Evolutionary conservation across 2,797 vertebrate species (phyloP).

Genomic region (Anabas testudineus): DNA sequence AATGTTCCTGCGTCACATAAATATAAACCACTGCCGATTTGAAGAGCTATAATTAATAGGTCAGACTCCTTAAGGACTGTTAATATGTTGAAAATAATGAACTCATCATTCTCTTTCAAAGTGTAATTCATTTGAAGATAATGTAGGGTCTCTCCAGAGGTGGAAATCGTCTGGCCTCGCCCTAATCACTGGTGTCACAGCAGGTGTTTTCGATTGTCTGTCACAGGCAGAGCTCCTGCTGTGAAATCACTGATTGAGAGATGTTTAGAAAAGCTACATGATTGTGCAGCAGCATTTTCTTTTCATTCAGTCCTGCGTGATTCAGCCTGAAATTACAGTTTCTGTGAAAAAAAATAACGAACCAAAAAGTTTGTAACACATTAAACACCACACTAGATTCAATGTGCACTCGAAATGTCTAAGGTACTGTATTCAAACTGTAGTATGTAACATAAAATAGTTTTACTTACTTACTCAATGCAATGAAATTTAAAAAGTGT

Average conservation of each 20-base stretch:
- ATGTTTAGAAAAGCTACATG: slow-evolving; percentile 29
- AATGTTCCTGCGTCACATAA: slow-evolving; percentile 11
- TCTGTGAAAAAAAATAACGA: neutral
- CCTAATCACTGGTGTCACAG: slow-evolving; percentile 41
- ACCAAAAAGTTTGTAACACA: neutral
- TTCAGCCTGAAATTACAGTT: neutral
- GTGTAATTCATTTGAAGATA: neutral
- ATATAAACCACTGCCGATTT: slow-evolving; percentile 2
- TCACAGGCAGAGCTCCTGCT: slow-evolving; percentile 35
- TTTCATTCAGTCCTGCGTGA: slow-evolving; percentile 3
- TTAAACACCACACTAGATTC: neutral
- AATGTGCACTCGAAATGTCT: too few species aligned
- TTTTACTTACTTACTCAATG: too few species aligned
- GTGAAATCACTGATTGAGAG: slow-evolving; percentile 53
- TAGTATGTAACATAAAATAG: too few species aligned
- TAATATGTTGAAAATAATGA: neutral
- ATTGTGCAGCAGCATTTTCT: slow-evolving; percentile 16
- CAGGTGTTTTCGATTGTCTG: slow-evolving; percentile 32
- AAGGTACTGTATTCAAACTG: too few species aligned
- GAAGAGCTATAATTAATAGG: neutral
- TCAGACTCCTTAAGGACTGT: neutral
- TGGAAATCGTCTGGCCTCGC: slow-evolving; percentile 24
- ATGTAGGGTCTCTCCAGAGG: slow-evolving; percentile 5
- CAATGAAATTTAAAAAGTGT: too few species aligned
- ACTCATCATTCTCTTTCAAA: slow-evolving; percentile 1